A percentile compares a stretch with the other conserved stretches of the same genome.
Conservation (phyloP, 2,888 invertebrate genomes). For the Harpagoxenus sublaevis region DNA sequence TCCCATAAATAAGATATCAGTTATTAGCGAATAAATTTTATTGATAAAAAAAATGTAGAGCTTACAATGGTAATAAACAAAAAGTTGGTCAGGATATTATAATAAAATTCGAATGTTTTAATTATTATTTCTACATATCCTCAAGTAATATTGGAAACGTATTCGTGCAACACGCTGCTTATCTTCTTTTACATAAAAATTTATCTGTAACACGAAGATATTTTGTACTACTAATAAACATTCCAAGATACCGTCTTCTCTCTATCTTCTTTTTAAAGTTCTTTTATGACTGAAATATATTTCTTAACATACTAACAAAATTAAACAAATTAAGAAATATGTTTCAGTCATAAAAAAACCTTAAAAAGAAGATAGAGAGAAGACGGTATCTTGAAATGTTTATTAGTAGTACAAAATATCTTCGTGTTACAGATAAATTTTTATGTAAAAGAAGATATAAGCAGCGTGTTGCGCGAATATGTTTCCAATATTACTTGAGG, state of each 20-base stretch:
- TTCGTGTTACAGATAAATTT: constrained; percentile 1
- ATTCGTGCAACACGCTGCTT: background rate
- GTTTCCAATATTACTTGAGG: background rate
- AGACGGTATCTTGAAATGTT: background rate
- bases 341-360: too few species aligned
- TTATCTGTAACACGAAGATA: background rate
- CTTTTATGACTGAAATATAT: background rate
- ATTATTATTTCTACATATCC: background rate
- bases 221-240: background rate
- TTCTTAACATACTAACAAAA: background rate
- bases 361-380: too few species aligned
- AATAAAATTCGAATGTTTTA: background rate
- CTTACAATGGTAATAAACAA: background rate
- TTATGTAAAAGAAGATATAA: background rate
- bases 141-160: background rate
- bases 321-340: background rate
- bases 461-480: background rate
- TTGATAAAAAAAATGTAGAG: background rate
- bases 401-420: background rate
- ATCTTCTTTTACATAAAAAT: background rate
- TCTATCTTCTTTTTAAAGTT: background rate
- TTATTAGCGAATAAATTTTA: background rate
- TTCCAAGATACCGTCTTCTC: background rate
- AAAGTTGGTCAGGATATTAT: background rate
- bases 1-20: background rate